Conservation (phyloP, 2,888 invertebrate genomes). For the Calliphora vomitoria region DNA sequence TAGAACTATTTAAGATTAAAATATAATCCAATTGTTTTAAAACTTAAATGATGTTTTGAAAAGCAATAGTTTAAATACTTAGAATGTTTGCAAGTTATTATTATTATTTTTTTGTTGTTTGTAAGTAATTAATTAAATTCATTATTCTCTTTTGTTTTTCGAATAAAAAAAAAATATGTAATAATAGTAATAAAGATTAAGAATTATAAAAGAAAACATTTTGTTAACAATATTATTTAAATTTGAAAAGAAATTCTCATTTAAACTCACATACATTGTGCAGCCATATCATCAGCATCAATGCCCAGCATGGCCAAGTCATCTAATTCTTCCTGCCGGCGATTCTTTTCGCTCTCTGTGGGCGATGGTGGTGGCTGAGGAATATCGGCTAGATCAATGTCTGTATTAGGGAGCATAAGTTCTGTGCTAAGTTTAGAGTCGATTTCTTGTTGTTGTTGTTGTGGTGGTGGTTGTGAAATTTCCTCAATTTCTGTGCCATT, state of each 20-base stretch:
- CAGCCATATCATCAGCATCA: constrained; percentile 89
- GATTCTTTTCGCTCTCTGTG: constrained; percentile 85
- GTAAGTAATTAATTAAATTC: not conserved
- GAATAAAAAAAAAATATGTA: not conserved
- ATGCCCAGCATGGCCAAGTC: constrained; percentile 94
- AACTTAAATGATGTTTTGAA: constrained; percentile 23
- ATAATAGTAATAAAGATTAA: constrained; percentile 50
- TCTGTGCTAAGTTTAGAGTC: constrained; percentile 47
- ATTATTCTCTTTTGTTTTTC: constrained; percentile 34
- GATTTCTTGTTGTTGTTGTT: constrained; percentile 32
- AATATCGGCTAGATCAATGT: constrained; percentile 80
- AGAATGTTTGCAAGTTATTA: constrained; percentile 31
- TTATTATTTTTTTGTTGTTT: not conserved
- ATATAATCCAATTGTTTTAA: not conserved
- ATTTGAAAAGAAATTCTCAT: constrained; percentile 20
- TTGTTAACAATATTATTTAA: constrained; percentile 50
- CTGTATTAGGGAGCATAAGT: constrained; percentile 33
- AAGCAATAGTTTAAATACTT: constrained; percentile 35
- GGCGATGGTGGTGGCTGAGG: constrained; percentile 81
- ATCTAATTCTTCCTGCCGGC: constrained; percentile 86
- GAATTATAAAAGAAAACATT: constrained; percentile 55
- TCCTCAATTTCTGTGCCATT: not conserved
- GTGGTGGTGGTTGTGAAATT: not conserved
- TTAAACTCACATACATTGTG: constrained; percentile 83
- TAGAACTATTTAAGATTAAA: not conserved